phyloP scores from a whole-genome alignment of 2,797 vertebrate genomes.

The Leucoraja ocellata region DNA sequence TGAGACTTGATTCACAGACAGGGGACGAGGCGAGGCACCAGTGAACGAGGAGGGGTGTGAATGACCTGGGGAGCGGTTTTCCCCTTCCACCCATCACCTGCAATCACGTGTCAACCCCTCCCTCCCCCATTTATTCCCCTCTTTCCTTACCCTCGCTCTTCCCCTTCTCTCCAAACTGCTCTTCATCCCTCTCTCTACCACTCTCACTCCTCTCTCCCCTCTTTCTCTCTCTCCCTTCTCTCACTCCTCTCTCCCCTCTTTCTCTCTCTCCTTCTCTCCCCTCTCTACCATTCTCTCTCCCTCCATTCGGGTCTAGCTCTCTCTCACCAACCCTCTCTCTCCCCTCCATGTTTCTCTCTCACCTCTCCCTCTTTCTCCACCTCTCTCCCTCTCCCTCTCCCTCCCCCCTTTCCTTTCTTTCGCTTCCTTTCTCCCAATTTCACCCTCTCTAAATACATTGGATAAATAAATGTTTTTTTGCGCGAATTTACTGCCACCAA shows the following conservation, averaged over 20 bases:
- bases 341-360: no score
- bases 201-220: no score
- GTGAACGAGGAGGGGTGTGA: not conserved
- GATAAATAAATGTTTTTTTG: not conserved
- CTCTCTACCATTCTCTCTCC: not conserved
- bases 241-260: no score
- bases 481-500: not conserved
- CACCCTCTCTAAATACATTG: no score
- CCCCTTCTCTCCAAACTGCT: not conserved
- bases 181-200: not conserved
- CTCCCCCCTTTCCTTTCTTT: not conserved
- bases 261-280: no score
- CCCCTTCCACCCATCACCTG: no score
- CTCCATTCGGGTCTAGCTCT: no score
- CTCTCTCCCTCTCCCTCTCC: not conserved
- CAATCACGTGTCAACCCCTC: not conserved
- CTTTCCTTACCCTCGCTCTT: not conserved
- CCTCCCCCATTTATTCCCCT: not conserved
- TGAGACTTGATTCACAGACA: no score
- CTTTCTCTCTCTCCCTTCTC: not conserved
- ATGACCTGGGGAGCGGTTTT: not conserved
- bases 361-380: no score
- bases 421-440: no score
- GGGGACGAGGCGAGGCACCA: no score
- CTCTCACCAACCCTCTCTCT: no score